Evolutionary conservation across 2,888 invertebrate genomes (phyloP), one percentile per base, ranked within the genome.

Genomic region (Microctonus hyperodae): DNA sequence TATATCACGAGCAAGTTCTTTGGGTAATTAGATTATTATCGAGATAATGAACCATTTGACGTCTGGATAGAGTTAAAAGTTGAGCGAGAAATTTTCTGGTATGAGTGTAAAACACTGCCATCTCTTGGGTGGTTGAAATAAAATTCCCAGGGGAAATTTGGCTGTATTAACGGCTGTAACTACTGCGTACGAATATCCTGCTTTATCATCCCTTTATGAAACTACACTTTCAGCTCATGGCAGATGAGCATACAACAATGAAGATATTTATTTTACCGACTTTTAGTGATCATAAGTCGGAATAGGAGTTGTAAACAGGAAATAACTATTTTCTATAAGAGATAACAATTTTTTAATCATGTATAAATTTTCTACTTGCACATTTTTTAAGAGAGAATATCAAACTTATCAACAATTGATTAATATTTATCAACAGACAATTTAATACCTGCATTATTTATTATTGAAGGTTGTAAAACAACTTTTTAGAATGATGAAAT

Each of bases 1-100:
- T 2, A 31, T 35, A n/a, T 20, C 20, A 33, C 31, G 50, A 51
- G 37, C 13, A 23, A 53, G 53, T 62, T n/a, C 10, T 7, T 6
- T 9, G 20, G 33, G 20, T 50, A 51, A 50, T 61, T 53, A 62
- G 62, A 62, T 53, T n/a, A 16, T 13, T 25, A 53, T 62, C 37
- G 23, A n/a, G 28, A 23, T 62, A 62, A 35, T 62, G 62, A 53
- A 62, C 25, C 23, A 40, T 9, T 22, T 25, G 22, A 35, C 51
- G 13, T 50, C 9, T 2, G 20, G 22, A 62, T 35, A 48, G 25
- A 58, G 25, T 7, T 37, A 11, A 40, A 6, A 23, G 16, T 23
- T n/a, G 0, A n/a, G 13, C n/a, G 2, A 0, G n/a, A 37, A n/a
- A n/a, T n/a, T n/a, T n/a, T n/a, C n/a, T n/a, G n/a, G n/a, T n/a